phyloP scores from a whole-genome alignment of 2,797 vertebrate species.

The Borostomias antarcticus region DNA sequence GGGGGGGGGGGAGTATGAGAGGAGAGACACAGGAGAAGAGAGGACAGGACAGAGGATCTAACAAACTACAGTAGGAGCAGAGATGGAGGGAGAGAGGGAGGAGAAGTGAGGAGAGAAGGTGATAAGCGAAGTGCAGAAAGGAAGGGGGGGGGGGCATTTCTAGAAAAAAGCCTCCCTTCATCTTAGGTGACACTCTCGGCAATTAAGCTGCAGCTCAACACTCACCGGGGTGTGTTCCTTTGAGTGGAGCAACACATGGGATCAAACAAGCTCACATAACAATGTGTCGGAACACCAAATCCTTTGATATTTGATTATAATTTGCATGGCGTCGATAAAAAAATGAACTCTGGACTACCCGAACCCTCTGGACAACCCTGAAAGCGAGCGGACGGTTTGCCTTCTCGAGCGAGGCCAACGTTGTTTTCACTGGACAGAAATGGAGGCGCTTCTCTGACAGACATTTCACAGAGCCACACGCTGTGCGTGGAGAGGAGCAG shows the following conservation, averaged over 20 bases:
- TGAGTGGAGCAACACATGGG: background rate
- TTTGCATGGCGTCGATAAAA: background rate
- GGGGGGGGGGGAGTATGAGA: background rate
- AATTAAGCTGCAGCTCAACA: background rate
- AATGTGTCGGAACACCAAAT: background rate
- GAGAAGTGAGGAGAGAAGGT: background rate
- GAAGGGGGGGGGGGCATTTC: background rate
- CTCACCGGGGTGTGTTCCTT: background rate
- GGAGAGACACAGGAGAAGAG: background rate
- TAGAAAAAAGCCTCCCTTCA: background rate
- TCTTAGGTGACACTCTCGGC: background rate
- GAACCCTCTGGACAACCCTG: too few relatives aligned
- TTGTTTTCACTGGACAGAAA: background rate
- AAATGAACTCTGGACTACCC: too few relatives aligned
- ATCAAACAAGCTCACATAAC: background rate
- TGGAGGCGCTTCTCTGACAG: background rate
- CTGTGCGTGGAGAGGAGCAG: background rate
- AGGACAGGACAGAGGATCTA: background rate
- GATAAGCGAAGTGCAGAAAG: background rate
- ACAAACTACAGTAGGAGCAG: too few relatives aligned
- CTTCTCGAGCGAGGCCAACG: too few relatives aligned
- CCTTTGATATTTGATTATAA: background rate
- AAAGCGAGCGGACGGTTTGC: too few relatives aligned
- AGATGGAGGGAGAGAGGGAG: background rate
- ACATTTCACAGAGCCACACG: background rate